phyloP scores from a whole-genome alignment of 2,797 vertebrate genomes.

The Acrossocheilus fasciatus region DNA sequence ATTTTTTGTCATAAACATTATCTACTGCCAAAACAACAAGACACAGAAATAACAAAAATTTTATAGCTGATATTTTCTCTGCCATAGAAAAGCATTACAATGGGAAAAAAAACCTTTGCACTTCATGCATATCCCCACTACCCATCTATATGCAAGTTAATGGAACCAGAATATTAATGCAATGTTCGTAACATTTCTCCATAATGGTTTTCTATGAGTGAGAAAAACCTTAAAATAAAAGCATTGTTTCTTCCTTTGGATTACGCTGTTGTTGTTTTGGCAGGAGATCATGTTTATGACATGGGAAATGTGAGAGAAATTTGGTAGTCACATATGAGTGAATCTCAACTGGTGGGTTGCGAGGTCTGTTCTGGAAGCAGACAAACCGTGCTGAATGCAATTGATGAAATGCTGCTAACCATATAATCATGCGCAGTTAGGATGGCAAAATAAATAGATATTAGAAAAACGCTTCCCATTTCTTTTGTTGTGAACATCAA shows the following conservation, averaged over 20 bases:
- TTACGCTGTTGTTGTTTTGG: not conserved
- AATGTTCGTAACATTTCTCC: not conserved
- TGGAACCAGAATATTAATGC: not conserved
- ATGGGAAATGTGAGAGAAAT: constrained; percentile 3
- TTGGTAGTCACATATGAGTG: constrained; percentile 15
- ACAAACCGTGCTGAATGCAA: not conserved
- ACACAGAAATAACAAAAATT: not conserved
- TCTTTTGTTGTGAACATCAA: constrained; percentile 20
- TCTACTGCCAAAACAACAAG: not conserved
- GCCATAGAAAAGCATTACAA: not conserved
- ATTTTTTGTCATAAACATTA: not conserved
- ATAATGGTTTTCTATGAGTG: not conserved
- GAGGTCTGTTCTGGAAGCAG: not conserved
- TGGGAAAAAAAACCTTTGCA: not conserved
- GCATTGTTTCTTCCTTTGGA: not conserved
- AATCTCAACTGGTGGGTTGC: not conserved
- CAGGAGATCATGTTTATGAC: not conserved
- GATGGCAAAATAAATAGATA: not conserved
- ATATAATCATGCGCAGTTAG: not conserved
- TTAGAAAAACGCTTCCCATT: not conserved
- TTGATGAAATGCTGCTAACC: not conserved
- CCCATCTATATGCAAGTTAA: not conserved
- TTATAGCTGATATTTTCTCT: not conserved
- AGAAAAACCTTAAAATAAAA: not conserved
- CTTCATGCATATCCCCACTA: not conserved